Conservation (phyloP, 2,888 invertebrate genomes). For the Troides oblongomaculatus region DNA sequence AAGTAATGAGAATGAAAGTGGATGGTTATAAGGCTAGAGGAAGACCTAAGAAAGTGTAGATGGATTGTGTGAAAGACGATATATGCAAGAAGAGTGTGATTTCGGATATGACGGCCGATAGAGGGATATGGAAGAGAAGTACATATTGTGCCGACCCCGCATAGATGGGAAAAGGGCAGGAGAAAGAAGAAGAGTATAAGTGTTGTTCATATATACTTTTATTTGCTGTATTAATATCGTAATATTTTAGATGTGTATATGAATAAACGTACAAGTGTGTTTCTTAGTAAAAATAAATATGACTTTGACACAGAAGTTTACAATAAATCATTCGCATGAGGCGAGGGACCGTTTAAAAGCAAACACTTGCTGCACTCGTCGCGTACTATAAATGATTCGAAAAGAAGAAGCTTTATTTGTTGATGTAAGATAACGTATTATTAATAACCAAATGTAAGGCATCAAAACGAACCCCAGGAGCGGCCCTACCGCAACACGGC, state of each 20-base stretch:
- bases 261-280: background rate
- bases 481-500: conserved; percentile 37
- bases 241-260: background rate
- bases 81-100: no score
- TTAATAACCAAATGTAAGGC: conserved; percentile 36
- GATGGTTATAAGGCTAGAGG: no score
- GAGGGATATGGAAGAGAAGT: no score
- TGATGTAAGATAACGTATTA: conserved; percentile 30
- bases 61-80: no score
- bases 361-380: conserved; percentile 11
- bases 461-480: conserved; percentile 31
- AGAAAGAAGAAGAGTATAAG: no score
- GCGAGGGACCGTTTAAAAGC: background rate
- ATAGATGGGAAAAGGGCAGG: no score
- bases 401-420: conserved; percentile 29
- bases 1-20: no score
- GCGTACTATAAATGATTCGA: conserved; percentile 19
- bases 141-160: no score
- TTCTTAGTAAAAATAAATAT: background rate
- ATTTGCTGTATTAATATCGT: background rate
- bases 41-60: no score
- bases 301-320: background rate
- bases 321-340: background rate
- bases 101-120: no score
- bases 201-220: no score